phyloP scores from a whole-genome alignment of 1,140 invertebrate species.

The Macrotrachela quadricornifera region DNA sequence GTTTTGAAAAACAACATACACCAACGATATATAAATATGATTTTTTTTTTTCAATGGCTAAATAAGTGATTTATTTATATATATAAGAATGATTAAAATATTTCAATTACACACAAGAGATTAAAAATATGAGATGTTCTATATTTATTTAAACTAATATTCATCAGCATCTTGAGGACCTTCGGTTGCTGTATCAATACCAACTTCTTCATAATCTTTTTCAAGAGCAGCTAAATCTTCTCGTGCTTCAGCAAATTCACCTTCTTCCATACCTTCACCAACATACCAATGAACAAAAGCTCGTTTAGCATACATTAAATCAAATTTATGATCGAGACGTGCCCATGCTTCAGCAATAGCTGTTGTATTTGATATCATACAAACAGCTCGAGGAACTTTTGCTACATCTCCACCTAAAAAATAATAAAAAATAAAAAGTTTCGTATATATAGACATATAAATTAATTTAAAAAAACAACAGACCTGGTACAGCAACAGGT shows the following conservation, averaged over 20 bases:
- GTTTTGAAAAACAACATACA: no score
- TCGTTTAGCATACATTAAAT: constrained; percentile 49
- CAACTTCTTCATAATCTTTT: constrained; percentile 46
- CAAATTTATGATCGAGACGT: constrained; percentile 45
- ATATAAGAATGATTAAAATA: no score
- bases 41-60: no score
- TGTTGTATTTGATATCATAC: constrained; percentile 54
- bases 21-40: no score
- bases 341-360: constrained; percentile 46
- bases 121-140: no score
- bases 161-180: constrained; percentile 36
- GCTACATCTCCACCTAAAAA: constrained; percentile 58
- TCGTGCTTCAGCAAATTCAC: constrained; percentile 48
- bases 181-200: constrained; percentile 33
- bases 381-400: constrained; percentile 59
- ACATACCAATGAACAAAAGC: constrained; percentile 59
- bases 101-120: no score
- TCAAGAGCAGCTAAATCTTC: constrained; percentile 47
- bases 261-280: constrained; percentile 54
- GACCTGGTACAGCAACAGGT: constrained; percentile 46
- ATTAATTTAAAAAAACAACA: constrained; percentile 17
- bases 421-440: background rate
- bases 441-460: background rate
- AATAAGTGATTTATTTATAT: no score
- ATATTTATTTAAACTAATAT: constrained; percentile 3